Conservation (phyloP, 2,797 vertebrate species). For the Pseudopleuronectes americanus region DNA sequence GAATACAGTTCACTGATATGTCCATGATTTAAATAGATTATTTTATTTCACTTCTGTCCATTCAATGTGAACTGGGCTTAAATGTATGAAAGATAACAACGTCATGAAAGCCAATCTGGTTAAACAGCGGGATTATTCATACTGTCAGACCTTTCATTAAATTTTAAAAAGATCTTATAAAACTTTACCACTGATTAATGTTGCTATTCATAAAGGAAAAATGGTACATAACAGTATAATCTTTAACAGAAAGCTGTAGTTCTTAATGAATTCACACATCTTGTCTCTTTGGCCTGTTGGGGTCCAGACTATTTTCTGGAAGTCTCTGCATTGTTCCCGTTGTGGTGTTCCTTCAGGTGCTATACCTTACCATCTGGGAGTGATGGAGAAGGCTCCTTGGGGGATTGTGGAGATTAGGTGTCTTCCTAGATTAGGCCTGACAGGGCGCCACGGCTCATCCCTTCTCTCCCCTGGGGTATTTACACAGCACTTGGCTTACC, state of each 20-base stretch:
- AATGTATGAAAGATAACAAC: conserved; percentile 5
- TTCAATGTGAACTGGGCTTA: background rate
- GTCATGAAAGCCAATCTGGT: background rate
- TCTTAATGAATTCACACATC: conserved; percentile 14
- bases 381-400: conserved; percentile 61
- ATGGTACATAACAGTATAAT: too few species aligned
- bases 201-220: background rate
- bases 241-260: background rate
- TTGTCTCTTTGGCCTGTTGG: conserved; percentile 11
- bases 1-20: background rate
- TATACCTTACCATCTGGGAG: conserved; percentile 58
- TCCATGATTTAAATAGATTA: background rate
- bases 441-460: conserved; percentile 69
- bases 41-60: conserved; percentile 5
- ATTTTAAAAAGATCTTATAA: too few species aligned
- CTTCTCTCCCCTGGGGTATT: conserved; percentile 68
- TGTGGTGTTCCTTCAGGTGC: conserved; percentile 42
- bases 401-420: conserved; percentile 77
- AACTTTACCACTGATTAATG: conserved; percentile 3
- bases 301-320: conserved; percentile 18
- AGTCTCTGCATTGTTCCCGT: conserved; percentile 18
- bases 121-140: background rate
- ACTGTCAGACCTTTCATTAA: background rate
- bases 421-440: conserved; percentile 74
- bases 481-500: conserved; percentile 74